Base-by-base conservation (phyloP, 2,797 vertebrate genomes). In the Tympanoctomys barrerae region DNA sequence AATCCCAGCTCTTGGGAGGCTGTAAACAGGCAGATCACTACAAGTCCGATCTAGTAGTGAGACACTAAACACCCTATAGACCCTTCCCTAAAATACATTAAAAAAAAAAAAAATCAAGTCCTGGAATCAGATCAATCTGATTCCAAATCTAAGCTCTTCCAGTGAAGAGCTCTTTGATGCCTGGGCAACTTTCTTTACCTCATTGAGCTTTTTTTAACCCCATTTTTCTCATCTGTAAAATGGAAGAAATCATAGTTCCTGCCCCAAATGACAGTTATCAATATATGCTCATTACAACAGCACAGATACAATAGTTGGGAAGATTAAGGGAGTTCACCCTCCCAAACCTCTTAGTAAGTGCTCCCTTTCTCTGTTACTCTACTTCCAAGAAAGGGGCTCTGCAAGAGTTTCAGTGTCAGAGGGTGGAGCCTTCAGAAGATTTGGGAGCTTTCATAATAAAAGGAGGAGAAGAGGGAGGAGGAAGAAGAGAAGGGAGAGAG, bases 191-290 rank as follows among this genome's bases (percentile, higher is more conserved):
- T 28, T 28, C 62, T 82, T 93, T 57, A 28, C 64, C 66, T 61
- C 64, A 31, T 75, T 70, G 81, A 90, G 24, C 54, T 88, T 66
- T 39, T 39, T 39, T 39, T 39, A 2, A 39, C 39, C 39, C 39
- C 68, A 11, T 16, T 54, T 54, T 86, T 73, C 61, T 70, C 24
- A 90, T 49, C 78, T 94, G 49, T 80, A 28, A 95, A 88, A 85
- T 19, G 19, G 21, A 62, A 59, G 22, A 61, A 89, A 46, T 24
- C 36, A 79, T 86, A 66, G 28, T 39, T 71, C 22, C 70, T 62
- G 39, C n/a, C 21, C 70, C 70, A 71, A 5, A 2, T 5, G 33
- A 68, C n/a, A 68, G 66, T n/a, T 68, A 1, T n/a, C 1, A 64
- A 31, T 64, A 31, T 31, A 28, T 64, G 28, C 62, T 64, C 4